Evolutionary conservation across 1,140 invertebrate species (phyloP).

Genomic region (Eumaeus atala): DNA sequence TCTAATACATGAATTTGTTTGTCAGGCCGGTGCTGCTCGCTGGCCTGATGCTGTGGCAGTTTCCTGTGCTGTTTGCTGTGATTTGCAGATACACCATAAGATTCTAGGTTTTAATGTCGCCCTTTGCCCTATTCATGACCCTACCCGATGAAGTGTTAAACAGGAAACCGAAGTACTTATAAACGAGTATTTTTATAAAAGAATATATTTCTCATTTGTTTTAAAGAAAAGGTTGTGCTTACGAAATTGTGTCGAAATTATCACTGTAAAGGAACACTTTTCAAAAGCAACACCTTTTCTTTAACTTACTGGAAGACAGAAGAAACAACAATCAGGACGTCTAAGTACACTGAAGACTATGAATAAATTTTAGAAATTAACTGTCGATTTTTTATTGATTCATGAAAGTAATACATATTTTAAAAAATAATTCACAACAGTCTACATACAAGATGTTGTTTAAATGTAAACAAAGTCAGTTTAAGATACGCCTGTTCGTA

Average conservation of each 20-base stretch:
- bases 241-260: neutral
- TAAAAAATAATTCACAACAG: too few species aligned
- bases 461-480: too few species aligned
- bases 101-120: constrained; percentile 52
- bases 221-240: neutral
- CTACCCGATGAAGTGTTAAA: neutral
- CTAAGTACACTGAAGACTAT: neutral
- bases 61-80: constrained; percentile 67
- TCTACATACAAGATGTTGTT: too few species aligned
- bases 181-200: constrained; percentile 2
- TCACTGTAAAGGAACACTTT: neutral
- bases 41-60: constrained; percentile 73
- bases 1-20: constrained; percentile 66
- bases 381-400: neutral
- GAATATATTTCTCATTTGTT: neutral
- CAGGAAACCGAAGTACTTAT: neutral
- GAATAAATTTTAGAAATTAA: constrained; percentile 9
- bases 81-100: constrained; percentile 55
- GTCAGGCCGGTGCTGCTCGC: constrained; percentile 70
- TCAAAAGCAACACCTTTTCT: constrained; percentile 16
- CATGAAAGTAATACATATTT: constrained; percentile 4
- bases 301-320: constrained; percentile 29
- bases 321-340: constrained; percentile 19
- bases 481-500: too few species aligned
- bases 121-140: constrained; percentile 43